A percentile compares a stretch with the other conserved stretches of the same genome.
These are phyloP conservation scores for Dendrolimus houi DNA, from an alignment of 2,888 invertebrate genomes.

Conservation along the genomic window DNA sequence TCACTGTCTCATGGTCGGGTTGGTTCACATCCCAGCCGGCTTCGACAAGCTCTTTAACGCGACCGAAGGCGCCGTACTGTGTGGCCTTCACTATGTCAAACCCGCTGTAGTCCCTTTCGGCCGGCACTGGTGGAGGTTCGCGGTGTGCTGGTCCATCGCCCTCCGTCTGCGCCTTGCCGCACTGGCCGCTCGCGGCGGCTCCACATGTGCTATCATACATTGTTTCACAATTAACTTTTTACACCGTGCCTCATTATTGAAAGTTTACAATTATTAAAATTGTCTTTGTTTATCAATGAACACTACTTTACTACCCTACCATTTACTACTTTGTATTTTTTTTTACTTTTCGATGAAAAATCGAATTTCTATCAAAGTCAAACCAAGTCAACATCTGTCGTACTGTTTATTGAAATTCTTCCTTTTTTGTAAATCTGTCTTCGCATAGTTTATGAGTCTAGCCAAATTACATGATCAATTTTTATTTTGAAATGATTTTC, in stretches of 20 bases:
- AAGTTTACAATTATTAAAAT: no score
- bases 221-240: slow-evolving; percentile 3
- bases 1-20: slow-evolving; percentile 96
- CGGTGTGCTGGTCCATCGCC: slow-evolving; percentile 77
- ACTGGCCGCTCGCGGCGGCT: slow-evolving; percentile 80
- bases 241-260: not conserved
- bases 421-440: no score
- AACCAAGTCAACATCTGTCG: no score
- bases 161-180: slow-evolving; percentile 79
- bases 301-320: no score
- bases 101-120: slow-evolving; percentile 82
- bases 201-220: slow-evolving; percentile 86
- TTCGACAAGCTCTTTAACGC: slow-evolving; percentile 91
- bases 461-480: no score
- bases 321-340: no score
- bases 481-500: no score
- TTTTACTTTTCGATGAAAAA: no score
- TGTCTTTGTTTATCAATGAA: no score
- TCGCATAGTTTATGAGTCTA: no score
- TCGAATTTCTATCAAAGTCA: no score
- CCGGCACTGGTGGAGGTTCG: slow-evolving; percentile 77
- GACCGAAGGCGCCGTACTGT: slow-evolving; percentile 93
- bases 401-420: no score
- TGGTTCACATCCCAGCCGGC: slow-evolving; percentile 96
- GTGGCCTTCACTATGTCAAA: slow-evolving; percentile 97